phyloP scores from a whole-genome alignment of 2,113 vertebrate species.

The Eubucco bourcierii region DNA sequence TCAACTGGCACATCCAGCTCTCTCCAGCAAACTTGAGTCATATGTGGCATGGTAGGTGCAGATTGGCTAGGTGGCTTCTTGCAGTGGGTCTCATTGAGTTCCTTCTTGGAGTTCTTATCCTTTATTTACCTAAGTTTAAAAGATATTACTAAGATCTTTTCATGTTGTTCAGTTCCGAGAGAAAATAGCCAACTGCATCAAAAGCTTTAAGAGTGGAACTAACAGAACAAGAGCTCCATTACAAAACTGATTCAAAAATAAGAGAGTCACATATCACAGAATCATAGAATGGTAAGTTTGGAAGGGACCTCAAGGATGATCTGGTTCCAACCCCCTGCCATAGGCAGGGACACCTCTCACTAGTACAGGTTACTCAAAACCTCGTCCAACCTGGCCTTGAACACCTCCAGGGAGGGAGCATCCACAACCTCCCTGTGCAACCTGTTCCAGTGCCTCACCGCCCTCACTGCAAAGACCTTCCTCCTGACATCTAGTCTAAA shows the following conservation, averaged over 20 bases:
- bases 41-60: background rate
- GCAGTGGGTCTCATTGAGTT: background rate
- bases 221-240: background rate
- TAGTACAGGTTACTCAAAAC: too few species aligned
- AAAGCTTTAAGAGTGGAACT: background rate
- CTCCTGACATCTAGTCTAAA: too few species aligned
- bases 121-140: background rate
- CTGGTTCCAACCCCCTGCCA: too few species aligned
- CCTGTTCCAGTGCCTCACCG: too few species aligned
- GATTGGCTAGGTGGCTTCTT: background rate
- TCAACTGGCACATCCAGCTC: background rate
- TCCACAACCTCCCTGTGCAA: too few species aligned
- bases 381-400: too few species aligned
- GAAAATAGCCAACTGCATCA: background rate
- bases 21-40: background rate
- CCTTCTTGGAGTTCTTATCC: background rate
- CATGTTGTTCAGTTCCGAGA: background rate
- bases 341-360: too few species aligned
- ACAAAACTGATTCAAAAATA: background rate
- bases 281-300: too few species aligned
- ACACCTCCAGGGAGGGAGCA: too few species aligned
- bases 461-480: too few species aligned
- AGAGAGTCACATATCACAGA: background rate
- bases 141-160: background rate
- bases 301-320: too few species aligned